Evolutionary conservation across 1,140 invertebrate species (phyloP), one percentile per base, ranked within the genome.

Genomic region (Pseudomyrmex concolor): DNA sequence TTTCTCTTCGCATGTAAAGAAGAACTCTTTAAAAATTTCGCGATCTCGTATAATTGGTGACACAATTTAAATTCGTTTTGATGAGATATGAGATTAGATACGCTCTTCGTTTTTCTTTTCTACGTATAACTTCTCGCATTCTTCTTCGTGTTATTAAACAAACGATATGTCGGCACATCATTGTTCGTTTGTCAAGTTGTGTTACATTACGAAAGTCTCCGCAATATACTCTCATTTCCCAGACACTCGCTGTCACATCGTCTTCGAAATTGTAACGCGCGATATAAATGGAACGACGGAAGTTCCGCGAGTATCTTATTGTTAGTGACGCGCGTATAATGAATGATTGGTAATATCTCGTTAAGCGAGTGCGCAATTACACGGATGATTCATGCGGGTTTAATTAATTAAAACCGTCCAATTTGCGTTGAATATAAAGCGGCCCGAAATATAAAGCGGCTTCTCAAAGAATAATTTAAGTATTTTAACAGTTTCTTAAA

Each of bases 241-340:
- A 67, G 25, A 67, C 67, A 34, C 50, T 25, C 25, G 25, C 50
- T 66, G 55, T 67, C 55, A 67, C 62, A 55, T 77, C 50, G 62
- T 66, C 25, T 55, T 25, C 50, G 62, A 77, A 77, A 77, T 77
- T 48, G 43, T 34, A 25, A 54, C 48, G 43, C 13, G 54, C 19
- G 45, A 19, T 45, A 55, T 66, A 67, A 77, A 17, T 76, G 48
- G 25, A 54, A 77, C 4, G 25, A 25, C 25, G 25, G 25, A 25
- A 25, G 25, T 25, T 25, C 25, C 25, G 25, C 2, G 25, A 25
- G 25, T 3, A 25, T 34, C 34, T 34, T 34, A 5, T 10, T 8
- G 34, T 34, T 34, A 5, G 15, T 8, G 34, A 45, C 13, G 57
- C 43, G 15, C 10, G 7, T 7, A 2, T 72, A 57, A 34, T 34